phyloP scores from a whole-genome alignment of 92 coral and sea anemone species.

The Actinernus sp. region DNA sequence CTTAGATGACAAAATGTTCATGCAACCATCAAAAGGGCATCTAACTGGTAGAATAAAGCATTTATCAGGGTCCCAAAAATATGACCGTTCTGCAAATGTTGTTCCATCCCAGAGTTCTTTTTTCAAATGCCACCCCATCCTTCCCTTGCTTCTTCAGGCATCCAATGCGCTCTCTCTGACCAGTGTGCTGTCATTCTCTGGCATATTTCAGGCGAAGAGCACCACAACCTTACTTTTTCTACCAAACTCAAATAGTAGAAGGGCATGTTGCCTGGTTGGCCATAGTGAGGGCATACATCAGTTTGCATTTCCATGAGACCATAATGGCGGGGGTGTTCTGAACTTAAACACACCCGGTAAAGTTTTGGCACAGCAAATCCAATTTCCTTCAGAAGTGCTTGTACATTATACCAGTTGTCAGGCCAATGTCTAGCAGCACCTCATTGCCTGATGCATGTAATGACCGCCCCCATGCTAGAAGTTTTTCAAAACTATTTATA shows the following conservation, averaged over 20 bases:
- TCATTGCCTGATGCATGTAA: constrained; percentile 21
- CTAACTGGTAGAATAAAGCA: constrained; percentile 42
- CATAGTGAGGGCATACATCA: constrained; percentile 51
- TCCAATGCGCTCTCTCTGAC: constrained; percentile 65
- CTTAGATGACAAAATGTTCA: constrained; percentile 31
- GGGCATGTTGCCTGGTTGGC: constrained; percentile 27
- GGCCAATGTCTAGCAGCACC: constrained; percentile 40
- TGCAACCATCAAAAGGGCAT: constrained; percentile 43
- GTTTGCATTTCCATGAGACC: constrained; percentile 38
- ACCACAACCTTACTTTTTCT: constrained; percentile 71
- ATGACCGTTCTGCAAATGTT: constrained; percentile 20
- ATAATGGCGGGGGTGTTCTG: constrained; percentile 34
- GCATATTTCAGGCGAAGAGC: constrained; percentile 55
- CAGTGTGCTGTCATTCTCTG: constrained; percentile 64
- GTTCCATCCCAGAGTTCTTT: constrained; percentile 71
- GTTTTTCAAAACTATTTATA: constrained; percentile 35
- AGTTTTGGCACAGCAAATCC: constrained; percentile 32
- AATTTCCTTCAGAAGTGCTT: constrained; percentile 15
- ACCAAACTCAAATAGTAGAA: constrained; percentile 50
- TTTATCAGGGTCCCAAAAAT: constrained; percentile 58
- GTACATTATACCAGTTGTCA: constrained; percentile 40
- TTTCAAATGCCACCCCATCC: constrained; percentile 60
- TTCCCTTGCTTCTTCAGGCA: constrained; percentile 37
- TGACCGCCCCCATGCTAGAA: constrained; percentile 35
- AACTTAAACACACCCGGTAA: constrained; percentile 53